These are phyloP conservation scores for Nemopilema nomurai DNA, from an alignment of 30 jellyfish, hydroid and myxozoan genomes.

Conservation along the genomic window DNA sequence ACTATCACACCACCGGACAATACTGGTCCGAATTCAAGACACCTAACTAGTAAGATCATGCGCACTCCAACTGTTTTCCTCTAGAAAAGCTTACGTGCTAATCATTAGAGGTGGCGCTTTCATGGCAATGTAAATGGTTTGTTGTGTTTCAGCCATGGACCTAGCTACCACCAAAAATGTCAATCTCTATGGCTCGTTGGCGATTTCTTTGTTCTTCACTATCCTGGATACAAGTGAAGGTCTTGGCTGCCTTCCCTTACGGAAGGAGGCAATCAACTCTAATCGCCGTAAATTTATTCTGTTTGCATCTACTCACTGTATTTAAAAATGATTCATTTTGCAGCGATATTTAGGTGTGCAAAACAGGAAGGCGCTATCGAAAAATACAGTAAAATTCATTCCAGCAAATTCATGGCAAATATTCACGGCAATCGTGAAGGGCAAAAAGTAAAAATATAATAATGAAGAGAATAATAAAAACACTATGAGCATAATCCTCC, in stretches of 20 bases:
- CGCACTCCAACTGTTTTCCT: background rate
- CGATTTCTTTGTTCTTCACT: background rate
- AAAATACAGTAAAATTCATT: background rate
- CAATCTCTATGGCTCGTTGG: background rate
- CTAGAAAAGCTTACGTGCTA: background rate
- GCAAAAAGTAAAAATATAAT: too few relatives aligned
- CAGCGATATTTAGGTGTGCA: background rate
- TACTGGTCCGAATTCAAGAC: background rate
- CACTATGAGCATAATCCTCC: too few relatives aligned
- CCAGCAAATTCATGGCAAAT: too few relatives aligned
- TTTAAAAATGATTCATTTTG: too few relatives aligned
- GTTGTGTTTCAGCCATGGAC: background rate
- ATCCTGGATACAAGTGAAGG: slow-evolving; percentile 29
- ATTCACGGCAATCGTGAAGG: too few relatives aligned
- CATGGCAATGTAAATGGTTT: background rate
- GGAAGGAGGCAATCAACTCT: slow-evolving; percentile 49
- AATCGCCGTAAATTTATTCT: slow-evolving; percentile 15
- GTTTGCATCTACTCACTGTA: too few relatives aligned
- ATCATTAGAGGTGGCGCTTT: background rate
- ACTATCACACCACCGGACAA: background rate
- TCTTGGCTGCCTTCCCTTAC: slow-evolving; percentile 24
- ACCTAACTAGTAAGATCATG: background rate
- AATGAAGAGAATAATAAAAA: too few relatives aligned
- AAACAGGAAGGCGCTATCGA: background rate
- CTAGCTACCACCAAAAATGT: background rate